Conservation (phyloP, 2,888 invertebrate genomes). For the Molorchus minor region DNA sequence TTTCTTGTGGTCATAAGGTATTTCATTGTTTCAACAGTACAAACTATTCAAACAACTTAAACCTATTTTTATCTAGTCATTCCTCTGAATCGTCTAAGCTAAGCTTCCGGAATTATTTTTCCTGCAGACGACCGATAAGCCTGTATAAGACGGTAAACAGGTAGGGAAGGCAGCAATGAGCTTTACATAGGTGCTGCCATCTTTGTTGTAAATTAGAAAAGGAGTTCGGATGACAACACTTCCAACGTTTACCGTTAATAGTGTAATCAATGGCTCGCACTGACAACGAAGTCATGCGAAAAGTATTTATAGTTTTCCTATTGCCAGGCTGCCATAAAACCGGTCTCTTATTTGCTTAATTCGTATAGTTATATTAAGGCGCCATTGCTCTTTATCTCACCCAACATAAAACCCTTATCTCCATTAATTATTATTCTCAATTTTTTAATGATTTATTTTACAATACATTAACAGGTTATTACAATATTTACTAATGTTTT, state of each 20-base stretch:
- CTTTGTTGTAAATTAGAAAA: no score
- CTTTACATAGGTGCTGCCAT: no score
- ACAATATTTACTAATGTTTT: slow-evolving; percentile 43
- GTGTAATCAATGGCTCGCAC: background rate
- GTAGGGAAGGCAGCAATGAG: no score
- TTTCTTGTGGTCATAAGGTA: no score
- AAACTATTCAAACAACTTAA: no score
- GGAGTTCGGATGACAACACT: no score
- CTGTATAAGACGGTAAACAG: no score
- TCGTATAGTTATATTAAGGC: slow-evolving; percentile 39
- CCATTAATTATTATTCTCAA: slow-evolving; percentile 41
- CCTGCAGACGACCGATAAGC: no score
- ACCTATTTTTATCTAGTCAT: no score
- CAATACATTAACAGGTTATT: slow-evolving; percentile 45
- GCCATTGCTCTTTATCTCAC: slow-evolving; percentile 40
- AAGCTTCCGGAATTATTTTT: no score
- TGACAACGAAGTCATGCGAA: slow-evolving; percentile 5
- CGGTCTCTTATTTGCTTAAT: slow-evolving; percentile 34
- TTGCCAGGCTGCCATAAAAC: slow-evolving; percentile 27
- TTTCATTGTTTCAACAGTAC: no score
- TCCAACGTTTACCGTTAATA: background rate
- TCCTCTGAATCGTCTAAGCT: no score
- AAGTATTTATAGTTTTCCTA: slow-evolving; percentile 32
- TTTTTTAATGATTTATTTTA: slow-evolving; percentile 45
- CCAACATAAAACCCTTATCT: slow-evolving; percentile 43